Base-by-base conservation (phyloP, 2,888 invertebrate species). In the Ennomos erosarius region DNA sequence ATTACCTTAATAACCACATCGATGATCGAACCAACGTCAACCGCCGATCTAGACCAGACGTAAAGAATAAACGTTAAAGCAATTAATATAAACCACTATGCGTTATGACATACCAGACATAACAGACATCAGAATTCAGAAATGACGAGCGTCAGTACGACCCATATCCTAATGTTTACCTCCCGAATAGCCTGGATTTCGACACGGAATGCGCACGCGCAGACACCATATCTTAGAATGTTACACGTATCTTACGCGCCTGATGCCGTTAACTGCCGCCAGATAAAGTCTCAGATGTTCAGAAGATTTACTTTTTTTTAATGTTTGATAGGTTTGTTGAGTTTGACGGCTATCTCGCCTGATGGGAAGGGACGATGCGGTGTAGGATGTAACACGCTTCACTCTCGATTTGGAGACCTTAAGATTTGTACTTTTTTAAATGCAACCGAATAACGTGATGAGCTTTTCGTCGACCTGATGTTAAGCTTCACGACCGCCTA, bases 101-200 rank as follows among this genome's bases (percentile, higher is more conserved):
- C 70, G 79, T 80, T 81, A 81, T 81, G 80, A 81, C 79, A n/a
- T n/a, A n/a, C n/a, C n/a, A 70, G 68, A 64, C 64, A 52, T 66
- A 78, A 68, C 79, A 76, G 77, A 66, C 71, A 61, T 45, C 53
- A 39, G 44, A 45, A 52, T 60, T 45, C 53, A 39, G 44, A 45
- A 52, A 50, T 57, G 70, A 70, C 75, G 67, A 71, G 59, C 76
- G 78, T 75, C 73, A 38, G 74, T 71, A 69, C 81, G 86, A 76
- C 88, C 89, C 77, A 87, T 69, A 84, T 88, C 73, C 58, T 64
- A 51, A 59, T 86, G 87, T 87, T 87, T 87, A 87, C 77, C 79
- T 83, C 71, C 79, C 73, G 79, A 79, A 84, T 84, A 82, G 70
- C 77, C 63, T 64, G 64, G 73, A 76, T 84, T 82, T 81, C 81